phyloP scores from a whole-genome alignment of 2,888 invertebrate genomes.

The Agrypnus murinus region DNA sequence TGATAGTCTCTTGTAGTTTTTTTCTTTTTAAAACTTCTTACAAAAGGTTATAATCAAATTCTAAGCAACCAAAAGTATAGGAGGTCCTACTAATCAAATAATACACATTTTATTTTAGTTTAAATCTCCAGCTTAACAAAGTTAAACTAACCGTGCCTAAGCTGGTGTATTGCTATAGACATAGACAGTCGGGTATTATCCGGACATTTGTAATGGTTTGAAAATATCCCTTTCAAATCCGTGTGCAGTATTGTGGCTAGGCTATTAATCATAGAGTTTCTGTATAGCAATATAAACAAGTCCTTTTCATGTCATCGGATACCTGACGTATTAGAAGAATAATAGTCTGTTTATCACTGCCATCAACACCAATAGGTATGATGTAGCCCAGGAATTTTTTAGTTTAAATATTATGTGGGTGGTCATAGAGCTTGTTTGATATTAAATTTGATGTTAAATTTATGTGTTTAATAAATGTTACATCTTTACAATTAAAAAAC shows the following conservation, averaged over 20 bases:
- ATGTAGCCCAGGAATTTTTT: conserved; percentile 59
- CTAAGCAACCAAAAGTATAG: too few relatives aligned
- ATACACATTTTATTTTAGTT: conserved; percentile 11
- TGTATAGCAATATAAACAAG: conserved; percentile 72
- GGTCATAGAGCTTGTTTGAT: too few relatives aligned
- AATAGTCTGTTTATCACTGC: conserved; percentile 72
- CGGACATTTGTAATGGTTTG: conserved; percentile 65
- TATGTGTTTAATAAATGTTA: too few relatives aligned
- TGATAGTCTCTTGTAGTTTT: too few relatives aligned
- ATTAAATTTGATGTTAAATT: too few relatives aligned
- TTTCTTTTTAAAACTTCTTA: too few relatives aligned
- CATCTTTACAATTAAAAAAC: too few relatives aligned
- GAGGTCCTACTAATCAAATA: too few relatives aligned
- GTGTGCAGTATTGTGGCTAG: conserved; percentile 63
- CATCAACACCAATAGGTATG: conserved; percentile 71
- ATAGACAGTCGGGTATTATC: conserved; percentile 61
- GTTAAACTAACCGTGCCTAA: conserved; percentile 58
- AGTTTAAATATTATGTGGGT: conserved; percentile 63
- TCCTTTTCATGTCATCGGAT: conserved; percentile 73
- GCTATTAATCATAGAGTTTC: conserved; percentile 71
- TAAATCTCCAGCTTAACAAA: conserved; percentile 36
- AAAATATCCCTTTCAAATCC: conserved; percentile 63
- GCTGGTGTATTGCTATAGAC: conserved; percentile 47
- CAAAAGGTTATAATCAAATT: too few relatives aligned
- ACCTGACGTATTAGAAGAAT: conserved; percentile 71